These are phyloP conservation scores for Paratrypauchen microcephalus DNA, from an alignment of 2,797 vertebrate genomes.

Conservation along the genomic window DNA sequence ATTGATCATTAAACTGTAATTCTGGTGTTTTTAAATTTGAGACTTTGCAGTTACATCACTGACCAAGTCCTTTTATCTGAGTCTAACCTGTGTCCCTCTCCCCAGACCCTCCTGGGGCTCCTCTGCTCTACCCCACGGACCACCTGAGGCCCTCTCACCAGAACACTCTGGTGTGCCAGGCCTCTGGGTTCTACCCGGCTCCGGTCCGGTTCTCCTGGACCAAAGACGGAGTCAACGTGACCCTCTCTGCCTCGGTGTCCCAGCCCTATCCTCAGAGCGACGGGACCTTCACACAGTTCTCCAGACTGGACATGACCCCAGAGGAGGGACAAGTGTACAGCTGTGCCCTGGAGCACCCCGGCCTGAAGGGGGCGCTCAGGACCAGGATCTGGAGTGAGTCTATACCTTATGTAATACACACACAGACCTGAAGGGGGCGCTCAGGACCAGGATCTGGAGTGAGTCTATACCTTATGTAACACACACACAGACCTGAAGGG, in stretches of 20 bases:
- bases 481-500: no score
- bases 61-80: no score
- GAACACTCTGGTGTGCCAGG: slow-evolving; percentile 8
- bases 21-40: no score
- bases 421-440: background rate
- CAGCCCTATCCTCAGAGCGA: slow-evolving; percentile 5
- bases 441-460: no score
- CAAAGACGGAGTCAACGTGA: background rate
- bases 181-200: slow-evolving; percentile 1
- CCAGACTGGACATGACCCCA: background rate
- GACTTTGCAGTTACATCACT: no score
- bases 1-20: no score
- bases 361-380: background rate
- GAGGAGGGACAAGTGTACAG: slow-evolving; percentile 1
- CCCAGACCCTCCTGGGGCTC: background rate
- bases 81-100: background rate
- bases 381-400: slow-evolving; percentile 6
- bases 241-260: background rate
- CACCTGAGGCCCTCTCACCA: background rate
- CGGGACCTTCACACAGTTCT: slow-evolving; percentile 1
- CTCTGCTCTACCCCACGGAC: background rate
- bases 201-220: slow-evolving; percentile 4
- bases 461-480: no score
- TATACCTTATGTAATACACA: background rate
- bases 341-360: slow-evolving; percentile 1